These are phyloP conservation scores for Atethmia centrago DNA, from an alignment of 2,888 invertebrate genomes.

Conservation along the genomic window DNA sequence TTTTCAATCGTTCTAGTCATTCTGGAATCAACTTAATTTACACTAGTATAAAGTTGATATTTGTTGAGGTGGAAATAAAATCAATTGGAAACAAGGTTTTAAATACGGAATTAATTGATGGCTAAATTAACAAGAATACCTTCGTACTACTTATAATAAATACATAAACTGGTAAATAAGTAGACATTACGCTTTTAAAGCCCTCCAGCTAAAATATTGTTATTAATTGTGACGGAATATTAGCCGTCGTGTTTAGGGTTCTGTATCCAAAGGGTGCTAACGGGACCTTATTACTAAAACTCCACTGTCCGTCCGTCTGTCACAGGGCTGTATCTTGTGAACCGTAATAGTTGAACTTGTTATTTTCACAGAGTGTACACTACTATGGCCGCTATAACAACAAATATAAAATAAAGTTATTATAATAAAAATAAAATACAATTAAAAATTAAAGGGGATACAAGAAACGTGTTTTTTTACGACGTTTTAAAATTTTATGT, in stretches of 20 bases:
- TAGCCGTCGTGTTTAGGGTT: background rate
- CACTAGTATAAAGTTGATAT: rapidly evolving
- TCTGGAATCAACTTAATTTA: background rate
- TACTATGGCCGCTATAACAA: no score
- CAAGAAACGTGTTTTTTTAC: background rate
- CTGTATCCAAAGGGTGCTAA: no score
- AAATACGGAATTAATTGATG: slow-evolving; percentile 44
- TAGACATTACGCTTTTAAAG: slow-evolving; percentile 49
- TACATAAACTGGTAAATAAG: slow-evolving; percentile 30
- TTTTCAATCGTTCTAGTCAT: background rate
- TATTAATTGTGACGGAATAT: slow-evolving; percentile 43
- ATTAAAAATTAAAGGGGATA: no score
- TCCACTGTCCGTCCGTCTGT: no score
- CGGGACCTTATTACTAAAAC: no score
- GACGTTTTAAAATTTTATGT: no score
- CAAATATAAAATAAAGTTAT: no score
- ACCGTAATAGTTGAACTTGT: no score
- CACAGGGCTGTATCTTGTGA: no score
- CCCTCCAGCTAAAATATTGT: slow-evolving; percentile 25
- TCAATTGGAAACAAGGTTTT: background rate
- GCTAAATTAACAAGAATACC: slow-evolving; percentile 51
- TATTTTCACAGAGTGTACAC: no score
- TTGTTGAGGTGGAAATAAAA: background rate
- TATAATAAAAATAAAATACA: no score
- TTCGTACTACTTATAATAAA: slow-evolving; percentile 28